Evolutionary conservation across 2,888 invertebrate genomes (phyloP), one percentile per base, ranked within the genome.

Genomic region (Exocentrus adspersus): DNA sequence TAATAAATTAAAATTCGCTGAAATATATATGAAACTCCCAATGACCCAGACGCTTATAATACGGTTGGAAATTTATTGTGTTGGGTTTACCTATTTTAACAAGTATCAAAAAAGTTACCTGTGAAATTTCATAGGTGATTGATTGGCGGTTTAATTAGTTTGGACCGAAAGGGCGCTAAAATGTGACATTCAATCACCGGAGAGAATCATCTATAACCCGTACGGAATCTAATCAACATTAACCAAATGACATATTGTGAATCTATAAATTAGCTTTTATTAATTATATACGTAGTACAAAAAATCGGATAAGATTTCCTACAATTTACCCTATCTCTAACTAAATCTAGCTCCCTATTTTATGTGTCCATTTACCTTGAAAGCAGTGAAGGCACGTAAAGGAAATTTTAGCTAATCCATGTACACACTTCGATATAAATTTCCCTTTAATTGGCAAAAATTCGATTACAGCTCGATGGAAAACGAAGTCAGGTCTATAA

Each of bases 401-500:
- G 30, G 24, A 42, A 21, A 57, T 30, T 30, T 19, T 32, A 45
- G 17, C 21, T 37, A 59, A 24, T 59, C 21, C 41, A 24, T 21
- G 7, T 43, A 12, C 50, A 48, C 30, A 20, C 21, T 19, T 50
- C 20, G 41, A 46, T 57, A 57, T 57, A 60, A 51, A 60, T 51
- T 51, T 24, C 43, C 21, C 45, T 10, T 12, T 51, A 60, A 51
- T 51, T 60, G 60, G 24, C 12, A 42, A 60, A 60, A 60, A 60
- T 60, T 60, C 60, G 60, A 60, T 60, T 60, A 48, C 37, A 10
- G 17, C 10, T 20, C 32, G 21, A 41, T 32, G 30, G 48, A 24
- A 37, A 43, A 54, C 42, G 37, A 17, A 46, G 48, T 41, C 48
- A 12, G 54, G 46, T 61, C 46, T 41, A 54, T 61, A 61, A 61